Evolutionary conservation across 2,113 vertebrate genomes (phyloP).

Genomic region (Pheucticus melanocephalus): DNA sequence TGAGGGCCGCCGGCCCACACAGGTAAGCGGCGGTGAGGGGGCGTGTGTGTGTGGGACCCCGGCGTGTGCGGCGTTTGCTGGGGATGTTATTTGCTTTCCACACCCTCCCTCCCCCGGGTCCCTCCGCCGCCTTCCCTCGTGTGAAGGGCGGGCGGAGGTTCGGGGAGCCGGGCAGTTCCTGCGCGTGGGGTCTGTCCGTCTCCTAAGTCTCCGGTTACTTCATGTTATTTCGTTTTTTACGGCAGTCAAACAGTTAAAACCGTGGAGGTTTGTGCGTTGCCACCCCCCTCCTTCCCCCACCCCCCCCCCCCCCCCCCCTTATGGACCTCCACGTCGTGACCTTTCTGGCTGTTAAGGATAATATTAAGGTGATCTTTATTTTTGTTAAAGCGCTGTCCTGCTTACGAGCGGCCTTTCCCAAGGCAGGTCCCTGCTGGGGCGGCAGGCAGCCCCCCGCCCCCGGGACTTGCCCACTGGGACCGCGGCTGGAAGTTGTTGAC

Average conservation of each 20-base stretch:
- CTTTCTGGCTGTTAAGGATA: neutral
- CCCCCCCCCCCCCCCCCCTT: too few relatives aligned
- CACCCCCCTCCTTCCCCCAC: neutral
- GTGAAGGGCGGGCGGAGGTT: neutral
- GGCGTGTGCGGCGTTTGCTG: neutral
- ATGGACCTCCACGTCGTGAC: neutral
- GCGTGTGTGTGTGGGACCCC: neutral
- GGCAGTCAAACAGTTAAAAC: neutral
- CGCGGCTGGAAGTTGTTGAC: neutral
- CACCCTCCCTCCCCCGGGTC: too few relatives aligned
- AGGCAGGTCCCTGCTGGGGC: neutral
- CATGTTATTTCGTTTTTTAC: neutral
- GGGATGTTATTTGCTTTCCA: neutral
- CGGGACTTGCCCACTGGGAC: neutral
- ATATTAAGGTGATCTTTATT: neutral
- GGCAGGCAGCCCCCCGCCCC: neutral
- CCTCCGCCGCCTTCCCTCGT: neutral
- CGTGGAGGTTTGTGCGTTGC: neutral
- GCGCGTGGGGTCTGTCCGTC: neutral
- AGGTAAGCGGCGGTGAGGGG: neutral
- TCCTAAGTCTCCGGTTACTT: neutral
- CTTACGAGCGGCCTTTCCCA: neutral
- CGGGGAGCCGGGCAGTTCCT: neutral
- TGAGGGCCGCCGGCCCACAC: neutral
- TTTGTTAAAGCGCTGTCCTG: neutral